Percentiles rank a stretch among this genome's conserved stretches.
phyloP scores from a whole-genome alignment of 2,113 vertebrate species.

The Pachyramphus minor region DNA sequence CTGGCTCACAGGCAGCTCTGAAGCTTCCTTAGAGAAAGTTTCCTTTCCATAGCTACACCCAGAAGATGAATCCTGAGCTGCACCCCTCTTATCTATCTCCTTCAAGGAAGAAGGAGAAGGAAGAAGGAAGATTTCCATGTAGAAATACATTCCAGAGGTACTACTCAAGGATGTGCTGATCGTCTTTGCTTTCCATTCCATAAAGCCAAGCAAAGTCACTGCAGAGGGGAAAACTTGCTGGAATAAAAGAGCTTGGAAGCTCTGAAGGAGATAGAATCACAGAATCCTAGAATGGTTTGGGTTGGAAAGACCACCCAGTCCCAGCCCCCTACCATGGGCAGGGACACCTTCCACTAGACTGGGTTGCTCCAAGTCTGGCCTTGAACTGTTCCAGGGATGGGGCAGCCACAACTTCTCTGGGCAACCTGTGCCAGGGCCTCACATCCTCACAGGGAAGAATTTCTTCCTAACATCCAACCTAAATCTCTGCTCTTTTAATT shows the following conservation, averaged over 20 bases:
- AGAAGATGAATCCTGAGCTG: not conserved
- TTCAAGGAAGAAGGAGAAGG: not conserved
- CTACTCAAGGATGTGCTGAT: not conserved
- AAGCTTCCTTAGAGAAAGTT: not conserved
- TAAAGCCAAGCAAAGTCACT: not conserved
- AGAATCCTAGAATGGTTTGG: not conserved
- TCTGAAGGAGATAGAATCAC: not conserved
- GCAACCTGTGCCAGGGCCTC: not conserved
- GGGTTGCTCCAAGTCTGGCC: not conserved
- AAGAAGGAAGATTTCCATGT: not conserved
- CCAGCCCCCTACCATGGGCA: not conserved
- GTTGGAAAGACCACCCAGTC: not conserved
- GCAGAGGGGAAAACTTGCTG: not conserved
- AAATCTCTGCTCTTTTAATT: not conserved
- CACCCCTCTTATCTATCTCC: not conserved
- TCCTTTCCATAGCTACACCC: not conserved
- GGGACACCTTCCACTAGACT: not conserved
- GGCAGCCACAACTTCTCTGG: not conserved
- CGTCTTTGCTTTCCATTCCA: not conserved
- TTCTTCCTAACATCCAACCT: not conserved
- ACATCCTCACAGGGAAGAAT: not conserved
- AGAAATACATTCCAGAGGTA: not conserved
- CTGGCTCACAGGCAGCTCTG: too few species aligned
- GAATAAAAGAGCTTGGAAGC: not conserved
- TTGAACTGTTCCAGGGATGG: not conserved